Evolutionary conservation across 2,113 vertebrate species (phyloP).

Genomic region (Eublepharis macularius): DNA sequence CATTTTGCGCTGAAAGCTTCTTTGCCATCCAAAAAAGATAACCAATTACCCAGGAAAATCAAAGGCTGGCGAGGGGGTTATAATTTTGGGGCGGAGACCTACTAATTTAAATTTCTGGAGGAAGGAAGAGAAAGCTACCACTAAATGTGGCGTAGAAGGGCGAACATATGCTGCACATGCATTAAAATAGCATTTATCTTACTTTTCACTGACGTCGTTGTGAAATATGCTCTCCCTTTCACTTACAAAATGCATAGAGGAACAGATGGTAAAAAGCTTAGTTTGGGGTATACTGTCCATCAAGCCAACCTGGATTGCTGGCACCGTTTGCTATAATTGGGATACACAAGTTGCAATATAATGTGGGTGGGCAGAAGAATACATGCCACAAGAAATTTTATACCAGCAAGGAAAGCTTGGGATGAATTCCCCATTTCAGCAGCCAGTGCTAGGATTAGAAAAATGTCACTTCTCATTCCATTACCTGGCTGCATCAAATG

Average conservation of each 20-base stretch:
- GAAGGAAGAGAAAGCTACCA: constrained; percentile 52
- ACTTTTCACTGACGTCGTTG: constrained; percentile 68
- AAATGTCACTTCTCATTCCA: too few relatives aligned
- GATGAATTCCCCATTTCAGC: neutral
- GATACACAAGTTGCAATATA: constrained; percentile 47
- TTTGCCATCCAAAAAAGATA: neutral
- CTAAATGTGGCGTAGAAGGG: constrained; percentile 53
- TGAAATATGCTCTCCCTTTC: constrained; percentile 73
- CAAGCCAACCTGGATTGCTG: constrained; percentile 71
- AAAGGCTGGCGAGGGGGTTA: neutral
- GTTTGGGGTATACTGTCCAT: constrained; percentile 77
- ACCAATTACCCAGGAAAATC: neutral
- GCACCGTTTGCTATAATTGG: constrained; percentile 69
- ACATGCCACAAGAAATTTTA: neutral
- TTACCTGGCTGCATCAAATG: too few relatives aligned
- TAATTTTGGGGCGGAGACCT: neutral
- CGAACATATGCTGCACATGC: constrained; percentile 73
- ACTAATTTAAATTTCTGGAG: constrained; percentile 40
- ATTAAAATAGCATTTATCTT: constrained; percentile 76
- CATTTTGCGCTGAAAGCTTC: neutral
- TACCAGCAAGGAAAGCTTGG: neutral
- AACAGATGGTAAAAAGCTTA: constrained; percentile 78
- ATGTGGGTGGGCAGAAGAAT: constrained; percentile 60
- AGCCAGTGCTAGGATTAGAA: neutral
- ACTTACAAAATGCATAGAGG: constrained; percentile 69